Conservation (phyloP, 2,113 vertebrate genomes). For the Chauna torquata region DNA sequence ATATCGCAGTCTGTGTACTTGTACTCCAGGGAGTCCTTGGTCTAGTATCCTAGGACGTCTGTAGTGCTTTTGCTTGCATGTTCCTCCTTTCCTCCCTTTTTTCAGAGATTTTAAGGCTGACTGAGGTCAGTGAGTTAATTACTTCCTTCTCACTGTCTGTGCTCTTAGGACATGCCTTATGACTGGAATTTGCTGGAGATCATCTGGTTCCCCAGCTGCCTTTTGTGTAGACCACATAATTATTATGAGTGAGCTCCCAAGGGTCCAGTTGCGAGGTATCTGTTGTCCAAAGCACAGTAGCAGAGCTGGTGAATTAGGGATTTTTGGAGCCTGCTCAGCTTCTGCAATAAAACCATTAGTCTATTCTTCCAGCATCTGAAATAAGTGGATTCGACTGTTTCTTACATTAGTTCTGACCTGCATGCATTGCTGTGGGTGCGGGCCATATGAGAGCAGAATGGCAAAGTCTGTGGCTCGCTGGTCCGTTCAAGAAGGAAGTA, state of each 20-base stretch:
- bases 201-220: background rate
- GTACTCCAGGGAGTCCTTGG: background rate
- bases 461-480: background rate
- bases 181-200: background rate
- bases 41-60: background rate
- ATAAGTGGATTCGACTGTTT: background rate
- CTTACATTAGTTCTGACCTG: background rate
- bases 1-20: background rate
- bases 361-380: background rate
- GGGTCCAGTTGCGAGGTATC: background rate
- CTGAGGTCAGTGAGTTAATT: background rate
- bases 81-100: background rate
- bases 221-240: background rate
- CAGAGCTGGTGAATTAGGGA: background rate
- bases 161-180: background rate
- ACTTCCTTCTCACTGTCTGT: background rate
- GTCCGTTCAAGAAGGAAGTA: background rate
- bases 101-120: background rate
- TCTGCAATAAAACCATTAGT: background rate
- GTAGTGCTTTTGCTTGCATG: background rate
- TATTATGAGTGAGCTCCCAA: background rate
- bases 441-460: background rate
- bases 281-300: background rate
- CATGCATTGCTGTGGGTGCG: background rate
- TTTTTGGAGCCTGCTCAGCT: background rate